Conservation (phyloP, 2,888 invertebrate genomes). For the Ischnura elegans region DNA sequence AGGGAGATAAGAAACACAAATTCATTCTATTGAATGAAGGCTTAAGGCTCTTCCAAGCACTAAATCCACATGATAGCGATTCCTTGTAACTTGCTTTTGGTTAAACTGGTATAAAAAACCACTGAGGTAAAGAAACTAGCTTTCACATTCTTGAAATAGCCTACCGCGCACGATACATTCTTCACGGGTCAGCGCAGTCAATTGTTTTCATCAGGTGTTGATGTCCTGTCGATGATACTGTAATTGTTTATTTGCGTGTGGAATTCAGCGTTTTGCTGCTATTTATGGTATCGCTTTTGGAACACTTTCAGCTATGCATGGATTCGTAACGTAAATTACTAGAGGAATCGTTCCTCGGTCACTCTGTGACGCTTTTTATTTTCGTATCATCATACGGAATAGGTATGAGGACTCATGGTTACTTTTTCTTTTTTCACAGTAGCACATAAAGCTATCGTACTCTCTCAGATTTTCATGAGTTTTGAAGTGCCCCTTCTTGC, state of each 20-base stretch:
- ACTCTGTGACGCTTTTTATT: neutral
- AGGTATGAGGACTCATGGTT: slow-evolving; percentile 1
- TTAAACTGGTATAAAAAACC: neutral
- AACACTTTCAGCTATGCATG: slow-evolving; percentile 57
- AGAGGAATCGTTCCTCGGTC: slow-evolving; percentile 52
- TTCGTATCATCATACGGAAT: slow-evolving; percentile 12
- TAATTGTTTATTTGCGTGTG: slow-evolving; percentile 43
- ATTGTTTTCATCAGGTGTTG: slow-evolving; percentile 62
- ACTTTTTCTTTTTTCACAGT: neutral
- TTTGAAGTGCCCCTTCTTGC: neutral
- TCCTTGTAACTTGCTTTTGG: neutral
- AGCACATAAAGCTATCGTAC: neutral
- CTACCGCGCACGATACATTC: slow-evolving; percentile 22
- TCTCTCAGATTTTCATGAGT: neutral
- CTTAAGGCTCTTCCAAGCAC: neutral
- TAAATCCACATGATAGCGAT: neutral
- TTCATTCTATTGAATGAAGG: neutral
- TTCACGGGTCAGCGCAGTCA: neutral
- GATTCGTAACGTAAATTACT: slow-evolving; percentile 54
- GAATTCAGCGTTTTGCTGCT: slow-evolving; percentile 18
- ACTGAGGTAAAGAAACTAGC: neutral
- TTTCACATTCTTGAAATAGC: neutral
- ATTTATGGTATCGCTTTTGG: slow-evolving; percentile 40
- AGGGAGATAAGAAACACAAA: neutral
- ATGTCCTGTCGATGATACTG: slow-evolving; percentile 50